Evolutionary conservation across 2,797 vertebrate species (phyloP).

Genomic region (Meda fulgida): DNA sequence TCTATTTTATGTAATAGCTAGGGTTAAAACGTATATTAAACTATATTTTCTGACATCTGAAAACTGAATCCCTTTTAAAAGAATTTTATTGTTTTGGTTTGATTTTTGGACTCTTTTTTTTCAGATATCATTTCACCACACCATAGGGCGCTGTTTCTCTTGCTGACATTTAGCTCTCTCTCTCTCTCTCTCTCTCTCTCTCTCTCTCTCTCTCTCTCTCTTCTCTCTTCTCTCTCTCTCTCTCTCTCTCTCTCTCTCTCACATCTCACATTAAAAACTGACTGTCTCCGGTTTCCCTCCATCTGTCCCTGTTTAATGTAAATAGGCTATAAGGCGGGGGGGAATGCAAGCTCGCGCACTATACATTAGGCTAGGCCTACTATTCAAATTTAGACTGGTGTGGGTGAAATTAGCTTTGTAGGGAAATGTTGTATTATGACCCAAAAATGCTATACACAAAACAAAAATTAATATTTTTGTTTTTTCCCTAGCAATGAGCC

Average conservation of each 20-base stretch:
- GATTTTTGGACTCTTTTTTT: too few relatives aligned
- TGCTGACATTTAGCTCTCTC: not conserved
- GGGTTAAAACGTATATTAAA: not conserved
- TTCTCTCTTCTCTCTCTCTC: not conserved
- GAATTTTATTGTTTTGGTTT: not conserved
- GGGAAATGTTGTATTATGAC: not conserved
- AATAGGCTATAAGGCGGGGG: not conserved
- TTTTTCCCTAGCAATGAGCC: not conserved
- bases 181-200: too few relatives aligned
- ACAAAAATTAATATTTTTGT: not conserved
- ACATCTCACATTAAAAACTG: not conserved
- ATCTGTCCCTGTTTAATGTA: not conserved
- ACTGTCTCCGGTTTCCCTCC: not conserved
- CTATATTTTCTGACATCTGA: not conserved
- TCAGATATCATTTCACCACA: not conserved
- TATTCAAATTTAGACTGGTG: not conserved
- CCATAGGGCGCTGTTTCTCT: conserved; percentile 20
- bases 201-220: too few relatives aligned
- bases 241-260: too few relatives aligned
- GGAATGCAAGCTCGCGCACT: not conserved
- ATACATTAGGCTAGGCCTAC: not conserved
- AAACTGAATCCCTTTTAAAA: not conserved
- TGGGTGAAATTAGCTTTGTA: not conserved
- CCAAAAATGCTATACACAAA: not conserved
- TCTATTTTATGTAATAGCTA: not conserved